Base-by-base conservation (phyloP, 1,140 invertebrate species). In the Choristoneura fumiferana region DNA sequence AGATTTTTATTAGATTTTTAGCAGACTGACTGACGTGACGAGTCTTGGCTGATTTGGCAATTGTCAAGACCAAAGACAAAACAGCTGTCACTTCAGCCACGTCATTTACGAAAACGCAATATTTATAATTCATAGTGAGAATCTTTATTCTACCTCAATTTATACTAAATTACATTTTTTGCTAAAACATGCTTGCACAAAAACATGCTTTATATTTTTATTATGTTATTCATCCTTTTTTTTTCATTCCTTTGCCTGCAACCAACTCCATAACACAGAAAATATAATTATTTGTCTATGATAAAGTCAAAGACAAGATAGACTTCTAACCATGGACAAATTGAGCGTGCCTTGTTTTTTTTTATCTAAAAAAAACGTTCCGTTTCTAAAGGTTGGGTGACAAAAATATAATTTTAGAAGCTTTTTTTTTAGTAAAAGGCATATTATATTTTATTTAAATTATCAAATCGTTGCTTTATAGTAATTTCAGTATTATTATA, bases 21-120 rank as follows among this genome's bases (percentile, higher is more conserved):
- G 49, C 63, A 63, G 43, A 76, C 56, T 62, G 60, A 54, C 65
- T 57, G 66, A n/a, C n/a, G 62, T 60, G 58, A 58, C 64, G 58
- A 67, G 63, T 62, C 71, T n/a, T 71, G 80, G 85, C 83, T 87
- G 85, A 87, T 86, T 88, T 88, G 85, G 85, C 85, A 85, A 82
- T 80, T 78, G 84, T 85, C 81, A 84, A 78, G 73, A 69, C 60
- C 82, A 81, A 81, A 79, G 79, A 88, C 70, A 76, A 72, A 58
- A 67, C 65, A 71, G 62, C 85, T 89, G 86, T 89, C 86, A 88
- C 58, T 59, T 58, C 57, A 54, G 88, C 86, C 86, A 90, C 87
- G 87, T 90, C 87, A 90, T 84, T 87, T 87, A 74, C 67, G 74
- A 65, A 76, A 78, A 88, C 83, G 79, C 70, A 79, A 60, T 61